Base-by-base conservation (phyloP, 2,888 invertebrate genomes). In the Aspidiotus destructor region DNA sequence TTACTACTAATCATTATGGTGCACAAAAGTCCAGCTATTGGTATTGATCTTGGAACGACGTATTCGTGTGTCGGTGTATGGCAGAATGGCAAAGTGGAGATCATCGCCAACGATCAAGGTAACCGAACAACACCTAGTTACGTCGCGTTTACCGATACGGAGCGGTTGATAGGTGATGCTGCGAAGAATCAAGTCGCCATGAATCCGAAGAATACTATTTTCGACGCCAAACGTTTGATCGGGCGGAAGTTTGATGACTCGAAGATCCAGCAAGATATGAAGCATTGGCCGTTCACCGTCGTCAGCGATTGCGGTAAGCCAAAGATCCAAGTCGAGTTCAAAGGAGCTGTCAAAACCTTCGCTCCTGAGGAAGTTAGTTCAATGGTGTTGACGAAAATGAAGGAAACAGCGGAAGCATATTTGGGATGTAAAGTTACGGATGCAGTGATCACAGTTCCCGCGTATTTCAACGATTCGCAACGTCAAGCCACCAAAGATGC, bases 31-130 rank as follows among this genome's bases (percentile, higher is more conserved):
- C 90, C 89, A 77, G 90, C 90, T 78, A 87, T 94, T 77, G 95
- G 95, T 84, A 95, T 95, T 80, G 95, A 95, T 83, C 84, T 95
- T 80, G 95, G 95, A 74, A 95, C 94, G 74, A 95, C 94, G 72
- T 95, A 94, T 80, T 94, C 93, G 68, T 93, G 92, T 77, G 92
- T 93, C 73, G 92, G 92, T 75, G 92, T 93, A 73, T 93, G 92
- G 84, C 89, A 90, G 80, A 88, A 91, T 80, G 91, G 91, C 73
- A 90, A 89, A 80, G 89, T 91, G 75, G 90, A 90, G 80, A 90
- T 90, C 78, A 90, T 90, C 79, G 90, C 90, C 77, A 92, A 92
- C 78, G 90, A 90, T 79, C 90, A 91, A 80, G 91, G 91, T 78
- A 91, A 91, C 82, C 82, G 91, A 77, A 92, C 91, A 72, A 91